phyloP scores from a whole-genome alignment of 2,797 vertebrate species.

The Podarcis lilfordi region DNA sequence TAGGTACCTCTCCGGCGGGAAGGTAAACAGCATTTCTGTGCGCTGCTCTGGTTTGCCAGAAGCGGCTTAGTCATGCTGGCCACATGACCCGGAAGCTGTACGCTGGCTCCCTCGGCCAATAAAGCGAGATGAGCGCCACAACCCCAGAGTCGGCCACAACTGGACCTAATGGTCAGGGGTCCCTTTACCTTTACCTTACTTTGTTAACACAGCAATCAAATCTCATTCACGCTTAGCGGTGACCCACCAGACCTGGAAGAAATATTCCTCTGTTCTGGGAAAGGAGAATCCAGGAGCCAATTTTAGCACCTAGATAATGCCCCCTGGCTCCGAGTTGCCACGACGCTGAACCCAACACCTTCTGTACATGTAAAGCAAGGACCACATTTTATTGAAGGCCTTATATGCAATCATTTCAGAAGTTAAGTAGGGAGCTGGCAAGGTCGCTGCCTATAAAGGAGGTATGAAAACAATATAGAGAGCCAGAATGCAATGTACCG shows the following conservation, averaged over 20 bases:
- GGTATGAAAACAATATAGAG: slow-evolving; percentile 56
- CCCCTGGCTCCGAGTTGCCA: slow-evolving; percentile 55
- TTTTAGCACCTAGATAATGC: slow-evolving; percentile 67
- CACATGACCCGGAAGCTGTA: too few species aligned
- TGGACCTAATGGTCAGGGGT: too few species aligned
- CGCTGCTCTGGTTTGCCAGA: too few species aligned
- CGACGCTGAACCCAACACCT: slow-evolving; percentile 56
- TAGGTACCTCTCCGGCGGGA: too few species aligned
- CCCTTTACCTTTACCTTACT: slow-evolving; percentile 23
- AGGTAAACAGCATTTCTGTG: too few species aligned
- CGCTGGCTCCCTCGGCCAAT: too few species aligned
- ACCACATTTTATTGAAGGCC: slow-evolving; percentile 52
- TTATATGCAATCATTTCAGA: slow-evolving; percentile 49
- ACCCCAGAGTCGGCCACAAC: too few species aligned
- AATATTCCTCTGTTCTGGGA: slow-evolving; percentile 68
- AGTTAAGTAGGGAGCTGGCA: slow-evolving; percentile 49
- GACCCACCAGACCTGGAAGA: slow-evolving; percentile 57
- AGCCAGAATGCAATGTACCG: slow-evolving; percentile 56
- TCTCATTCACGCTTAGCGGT: slow-evolving; percentile 48
- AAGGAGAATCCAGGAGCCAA: slow-evolving; percentile 64
- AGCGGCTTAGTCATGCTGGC: too few species aligned
- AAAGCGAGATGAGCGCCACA: too few species aligned
- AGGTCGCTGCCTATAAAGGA: slow-evolving; percentile 30
- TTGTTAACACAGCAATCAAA: slow-evolving; percentile 60
- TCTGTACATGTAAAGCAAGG: slow-evolving; percentile 55